Base-by-base conservation (phyloP, 2,888 invertebrate genomes). In the Dolomedes plantarius region DNA sequence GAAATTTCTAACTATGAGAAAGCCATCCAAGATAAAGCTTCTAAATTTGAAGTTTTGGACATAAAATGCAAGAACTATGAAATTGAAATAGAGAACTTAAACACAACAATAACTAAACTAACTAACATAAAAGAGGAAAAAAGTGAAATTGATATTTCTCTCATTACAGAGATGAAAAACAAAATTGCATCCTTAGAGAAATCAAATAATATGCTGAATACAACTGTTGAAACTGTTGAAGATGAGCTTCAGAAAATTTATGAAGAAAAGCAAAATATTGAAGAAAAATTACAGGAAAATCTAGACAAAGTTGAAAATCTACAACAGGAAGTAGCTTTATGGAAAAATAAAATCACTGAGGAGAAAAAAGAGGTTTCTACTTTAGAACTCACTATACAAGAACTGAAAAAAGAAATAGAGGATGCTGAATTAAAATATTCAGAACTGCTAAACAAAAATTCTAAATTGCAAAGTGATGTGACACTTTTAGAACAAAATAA, bases 221-320 rank as follows among this genome's bases (percentile, higher is more conserved):
- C 67, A 13, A 77, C 77, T 50, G 50, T 85, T 31, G 73, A 73
- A 77, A 67, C 39, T 29, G 65, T 73, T 28, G 77, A 85, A 73
- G 67, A 77, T 39, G 77, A 85, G 11, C 41, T 77, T n/a, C 72
- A 67, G 41, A 68, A 28, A 62, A 41, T 73, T 13, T 41, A 62
- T 78, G 0, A 16, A n/a, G 85, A 85, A 68, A 85, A 85, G 36
- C 50, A 73, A 41, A 23, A 28, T 19, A 0, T 67, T 50, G 13
- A n/a, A 36, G 65, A 83, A 67, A 41, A 67, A 19, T 9, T 77
- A 1, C 19, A 69, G n/a, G 41, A 56, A n/a, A 39, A 68, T 31
- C 7, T 27, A 0, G n/a, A 27, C 1, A 50, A 81, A 69, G 68
- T 29, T 68, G 39, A 29, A n/a, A 27, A 23, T 28, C 19, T 75